Evolutionary conservation across 2,113 vertebrate genomes (phyloP).

Genomic region (Sinocyclocheilus maitianheensis): DNA sequence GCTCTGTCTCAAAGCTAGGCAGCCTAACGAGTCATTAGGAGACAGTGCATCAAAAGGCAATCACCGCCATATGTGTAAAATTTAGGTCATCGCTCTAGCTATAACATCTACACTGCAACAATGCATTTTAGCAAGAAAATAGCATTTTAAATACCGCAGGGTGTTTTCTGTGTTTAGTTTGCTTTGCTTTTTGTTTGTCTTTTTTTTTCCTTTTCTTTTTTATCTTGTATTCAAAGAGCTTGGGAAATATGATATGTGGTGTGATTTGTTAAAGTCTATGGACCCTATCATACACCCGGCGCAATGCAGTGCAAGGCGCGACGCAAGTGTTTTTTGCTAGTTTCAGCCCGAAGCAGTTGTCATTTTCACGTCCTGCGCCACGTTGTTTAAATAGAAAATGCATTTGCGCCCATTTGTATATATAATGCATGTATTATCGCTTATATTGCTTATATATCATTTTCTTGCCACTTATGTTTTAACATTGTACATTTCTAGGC

Average conservation of each 20-base stretch:
- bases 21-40: slow-evolving; percentile 41
- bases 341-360: no score
- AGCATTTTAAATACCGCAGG: slow-evolving; percentile 4
- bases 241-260: neutral
- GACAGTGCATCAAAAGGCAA: slow-evolving; percentile 7
- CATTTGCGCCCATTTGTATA: no score
- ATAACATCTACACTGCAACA: slow-evolving; percentile 18
- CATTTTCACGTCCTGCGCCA: no score
- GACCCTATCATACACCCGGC: no score
- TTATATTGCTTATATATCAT: no score
- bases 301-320: no score
- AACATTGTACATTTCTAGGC: no score
- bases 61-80: slow-evolving; percentile 5
- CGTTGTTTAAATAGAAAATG: no score
- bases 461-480: no score
- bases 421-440: no score
- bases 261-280: no score
- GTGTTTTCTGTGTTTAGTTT: neutral
- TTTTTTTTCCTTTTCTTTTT: neutral
- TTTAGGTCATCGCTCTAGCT: slow-evolving; percentile 2
- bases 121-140: neutral
- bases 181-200: neutral
- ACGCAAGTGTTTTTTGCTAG: no score
- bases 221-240: neutral
- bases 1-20: slow-evolving; percentile 27